phyloP scores from a whole-genome alignment of 2,797 vertebrate genomes.

The Tinamus major region DNA sequence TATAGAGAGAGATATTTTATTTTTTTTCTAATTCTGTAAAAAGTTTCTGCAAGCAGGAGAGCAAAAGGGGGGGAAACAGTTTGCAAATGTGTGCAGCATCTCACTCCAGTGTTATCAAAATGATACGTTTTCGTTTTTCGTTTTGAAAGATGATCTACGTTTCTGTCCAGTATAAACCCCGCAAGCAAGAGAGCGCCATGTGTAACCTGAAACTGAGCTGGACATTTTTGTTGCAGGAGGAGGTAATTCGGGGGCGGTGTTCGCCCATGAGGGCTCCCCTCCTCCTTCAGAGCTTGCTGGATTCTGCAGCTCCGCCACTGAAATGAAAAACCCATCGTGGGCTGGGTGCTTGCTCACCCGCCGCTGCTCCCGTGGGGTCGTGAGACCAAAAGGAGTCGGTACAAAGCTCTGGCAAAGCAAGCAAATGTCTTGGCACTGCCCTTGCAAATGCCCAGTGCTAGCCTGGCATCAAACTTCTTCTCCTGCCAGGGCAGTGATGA shows the following conservation, averaged over 20 bases:
- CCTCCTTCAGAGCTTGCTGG: neutral
- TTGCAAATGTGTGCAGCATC: neutral
- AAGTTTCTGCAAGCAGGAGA: neutral
- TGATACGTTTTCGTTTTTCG: neutral
- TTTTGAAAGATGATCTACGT: neutral
- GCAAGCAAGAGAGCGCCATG: neutral
- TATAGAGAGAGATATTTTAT: neutral
- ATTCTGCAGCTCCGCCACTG: neutral
- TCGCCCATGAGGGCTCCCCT: rapidly evolving
- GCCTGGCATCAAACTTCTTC: neutral
- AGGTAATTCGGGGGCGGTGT: neutral
- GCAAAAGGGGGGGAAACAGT: neutral
- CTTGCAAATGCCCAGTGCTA: neutral
- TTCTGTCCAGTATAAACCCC: neutral
- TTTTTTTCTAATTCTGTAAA: neutral
- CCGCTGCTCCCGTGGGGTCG: conserved; percentile 12
- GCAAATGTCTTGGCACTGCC: neutral
- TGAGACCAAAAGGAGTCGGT: neutral
- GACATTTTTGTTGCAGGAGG: neutral
- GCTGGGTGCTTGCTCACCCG: neutral
- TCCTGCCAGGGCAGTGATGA: neutral
- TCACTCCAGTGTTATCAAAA: neutral
- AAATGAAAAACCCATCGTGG: conserved; percentile 41
- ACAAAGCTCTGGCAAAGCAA: conserved; percentile 3
- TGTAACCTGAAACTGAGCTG: conserved; percentile 11